Evolutionary conservation across 2,113 vertebrate genomes (phyloP), one percentile per base, ranked within the genome.

Genomic region (Corythornis vintsioides): DNA sequence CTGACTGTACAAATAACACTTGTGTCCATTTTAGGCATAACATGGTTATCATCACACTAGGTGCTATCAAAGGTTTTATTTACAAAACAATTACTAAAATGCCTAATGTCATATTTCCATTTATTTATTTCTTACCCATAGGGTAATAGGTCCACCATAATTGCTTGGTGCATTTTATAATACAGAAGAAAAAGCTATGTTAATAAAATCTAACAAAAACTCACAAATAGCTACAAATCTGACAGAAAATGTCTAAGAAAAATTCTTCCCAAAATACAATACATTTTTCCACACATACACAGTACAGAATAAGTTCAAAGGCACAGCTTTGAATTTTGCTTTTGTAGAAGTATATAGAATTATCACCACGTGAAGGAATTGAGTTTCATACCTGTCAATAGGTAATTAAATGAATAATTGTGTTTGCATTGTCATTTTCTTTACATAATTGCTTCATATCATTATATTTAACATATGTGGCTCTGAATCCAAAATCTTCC

Each of bases 101-200:
- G 97, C 96, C 97, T 98, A 97, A 97, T 98, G 98, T 98, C 98
- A 98, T 98, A 99, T 98, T 98, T 98, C 98, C 97, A 98, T 98
- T 99, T 98, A 98, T 98, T 98, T 98, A 97, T 99, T 98, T 99
- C 98, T 99, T 99, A 99, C 99, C 99, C 99, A 99, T 98, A 99
- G 99, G 99, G 99, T 99, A 99, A 99, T 99, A 99, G 98, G 99
- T 98, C 99, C 98, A 99, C 98, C 98, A 98, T 98, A 98, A 98
- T 98, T 98, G 98, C 94, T 97, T 98, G 98, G 98, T 99, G 98
- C 96, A 97, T 99, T 98, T 98, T 98, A 98, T 98, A 98, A 99
- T 98, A 99, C 98, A 99, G 98, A 99, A 97, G 94, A 73, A 97
- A 98, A 98, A 96, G 97, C 98, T 98, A 98, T 98, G 98, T 99